These are phyloP conservation scores for Megastigmus dorsalis DNA, from an alignment of 2,888 invertebrate genomes.

Conservation along the genomic window DNA sequence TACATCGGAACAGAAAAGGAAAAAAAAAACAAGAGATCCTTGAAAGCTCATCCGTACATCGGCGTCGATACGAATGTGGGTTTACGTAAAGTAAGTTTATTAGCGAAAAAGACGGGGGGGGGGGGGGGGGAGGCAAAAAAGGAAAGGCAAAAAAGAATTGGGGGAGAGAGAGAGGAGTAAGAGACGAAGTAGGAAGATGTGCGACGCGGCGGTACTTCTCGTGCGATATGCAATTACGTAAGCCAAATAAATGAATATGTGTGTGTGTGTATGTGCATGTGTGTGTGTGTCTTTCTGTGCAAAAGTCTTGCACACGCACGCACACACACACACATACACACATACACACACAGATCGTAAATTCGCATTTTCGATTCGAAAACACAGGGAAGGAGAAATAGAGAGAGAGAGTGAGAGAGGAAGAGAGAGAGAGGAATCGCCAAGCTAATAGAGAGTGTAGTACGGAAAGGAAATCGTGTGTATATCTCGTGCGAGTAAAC, in stretches of 20 bases:
- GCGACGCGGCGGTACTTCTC: slow-evolving; percentile 36
- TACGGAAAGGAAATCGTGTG: slow-evolving; percentile 15
- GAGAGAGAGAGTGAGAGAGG: slow-evolving; percentile 1
- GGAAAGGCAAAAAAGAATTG: slow-evolving; percentile 4
- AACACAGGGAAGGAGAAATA: background rate
- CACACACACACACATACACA: too few relatives aligned
- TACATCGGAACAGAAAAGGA: too few relatives aligned
- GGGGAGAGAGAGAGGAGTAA: background rate
- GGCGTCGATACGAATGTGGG: slow-evolving; percentile 10
- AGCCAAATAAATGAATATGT: slow-evolving; percentile 44
- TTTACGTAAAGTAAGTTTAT: slow-evolving; percentile 49
- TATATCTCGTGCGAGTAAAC: slow-evolving; percentile 30
- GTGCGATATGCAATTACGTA: slow-evolving; percentile 44
- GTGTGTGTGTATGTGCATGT: too few relatives aligned
- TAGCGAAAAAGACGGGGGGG: slow-evolving; percentile 35
- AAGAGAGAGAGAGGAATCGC: background rate
- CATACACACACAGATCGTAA: too few relatives aligned
- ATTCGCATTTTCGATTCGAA: slow-evolving; percentile 36
- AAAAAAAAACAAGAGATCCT: slow-evolving; percentile 48
- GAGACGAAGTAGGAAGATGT: slow-evolving; percentile 12
- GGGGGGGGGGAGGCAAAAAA: too few relatives aligned
- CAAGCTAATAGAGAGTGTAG: slow-evolving; percentile 8
- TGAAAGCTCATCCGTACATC: slow-evolving; percentile 45
- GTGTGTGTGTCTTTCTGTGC: too few relatives aligned
- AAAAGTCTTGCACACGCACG: too few relatives aligned